Evolutionary conservation across 92 coral and sea anemone genomes (phyloP).

Genomic region (Chrysogorgia sp.): DNA sequence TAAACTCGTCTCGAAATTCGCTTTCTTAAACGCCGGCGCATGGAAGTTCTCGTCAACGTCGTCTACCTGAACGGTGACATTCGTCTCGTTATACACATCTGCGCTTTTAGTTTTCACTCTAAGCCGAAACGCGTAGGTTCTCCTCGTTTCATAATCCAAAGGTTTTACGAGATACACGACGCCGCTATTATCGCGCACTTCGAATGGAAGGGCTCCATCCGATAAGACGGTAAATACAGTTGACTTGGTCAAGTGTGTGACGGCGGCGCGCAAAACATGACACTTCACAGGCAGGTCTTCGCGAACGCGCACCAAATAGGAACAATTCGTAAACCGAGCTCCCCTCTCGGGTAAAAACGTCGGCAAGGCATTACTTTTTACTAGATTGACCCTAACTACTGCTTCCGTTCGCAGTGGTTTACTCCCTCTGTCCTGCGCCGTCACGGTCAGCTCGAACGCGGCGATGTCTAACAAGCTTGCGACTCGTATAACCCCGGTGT

Average conservation of each 20-base stretch:
- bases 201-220: slow-evolving; percentile 45
- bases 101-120: slow-evolving; percentile 39
- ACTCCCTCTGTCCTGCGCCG: slow-evolving; percentile 85
- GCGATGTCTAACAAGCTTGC: slow-evolving; percentile 59
- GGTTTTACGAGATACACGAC: slow-evolving; percentile 68
- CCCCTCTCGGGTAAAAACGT: slow-evolving; percentile 37
- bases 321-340: slow-evolving; percentile 52
- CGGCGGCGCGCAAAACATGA: slow-evolving; percentile 69
- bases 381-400: slow-evolving; percentile 66
- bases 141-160: slow-evolving; percentile 65
- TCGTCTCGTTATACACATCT: slow-evolving; percentile 46
- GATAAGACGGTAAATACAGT: slow-evolving; percentile 51
- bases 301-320: slow-evolving; percentile 79
- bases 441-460: slow-evolving; percentile 67
- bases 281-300: slow-evolving; percentile 90
- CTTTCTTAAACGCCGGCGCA: slow-evolving; percentile 69
- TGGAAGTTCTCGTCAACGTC: slow-evolving; percentile 81
- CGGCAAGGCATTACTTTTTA: slow-evolving; percentile 64
- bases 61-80: slow-evolving; percentile 64
- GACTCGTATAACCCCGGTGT: slow-evolving; percentile 77
- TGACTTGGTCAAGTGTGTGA: slow-evolving; percentile 41
- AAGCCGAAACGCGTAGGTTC: slow-evolving; percentile 46
- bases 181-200: slow-evolving; percentile 81
- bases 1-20: slow-evolving; percentile 33
- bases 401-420: slow-evolving; percentile 60